These are phyloP conservation scores for Colostygia pectinataria DNA, from an alignment of 2,888 invertebrate genomes.

Conservation along the genomic window DNA sequence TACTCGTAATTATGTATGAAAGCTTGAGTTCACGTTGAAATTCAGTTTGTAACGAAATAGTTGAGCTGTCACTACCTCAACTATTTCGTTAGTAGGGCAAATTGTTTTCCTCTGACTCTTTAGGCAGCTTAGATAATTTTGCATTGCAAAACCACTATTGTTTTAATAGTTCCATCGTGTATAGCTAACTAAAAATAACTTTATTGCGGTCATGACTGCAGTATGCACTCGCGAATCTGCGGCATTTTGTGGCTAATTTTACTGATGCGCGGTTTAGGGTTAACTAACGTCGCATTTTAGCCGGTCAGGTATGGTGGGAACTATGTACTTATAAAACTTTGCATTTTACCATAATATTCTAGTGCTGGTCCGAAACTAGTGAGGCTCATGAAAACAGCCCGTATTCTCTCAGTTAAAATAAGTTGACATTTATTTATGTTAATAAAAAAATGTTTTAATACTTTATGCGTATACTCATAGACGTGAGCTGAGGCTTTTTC, in stretches of 20 bases:
- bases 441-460: too few relatives aligned
- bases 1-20: too few relatives aligned
- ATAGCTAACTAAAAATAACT: slow-evolving; percentile 51
- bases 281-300: slow-evolving; percentile 13
- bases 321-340: too few relatives aligned
- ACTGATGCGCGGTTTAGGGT: slow-evolving; percentile 42
- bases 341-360: too few relatives aligned
- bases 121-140: slow-evolving; percentile 1
- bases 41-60: slow-evolving; percentile 1
- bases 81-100: slow-evolving; percentile 11
- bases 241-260: slow-evolving; percentile 69
- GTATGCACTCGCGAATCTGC: slow-evolving; percentile 56
- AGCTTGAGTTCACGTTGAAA: too few relatives aligned
- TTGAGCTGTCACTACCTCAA: neutral
- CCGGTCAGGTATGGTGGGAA: neutral
- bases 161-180: slow-evolving; percentile 16
- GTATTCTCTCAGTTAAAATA: too few relatives aligned
- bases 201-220: slow-evolving; percentile 63
- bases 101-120: slow-evolving; percentile 16
- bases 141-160: slow-evolving; percentile 5
- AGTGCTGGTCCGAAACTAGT: too few relatives aligned
- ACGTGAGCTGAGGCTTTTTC: too few relatives aligned
- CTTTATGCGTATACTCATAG: too few relatives aligned
- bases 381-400: too few relatives aligned
- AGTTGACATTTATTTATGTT: too few relatives aligned